A percentile compares a stretch with the other conserved stretches of the same genome.
Evolutionary conservation across 1,140 invertebrate species (phyloP).

Genomic region (Habropoda laboriosa): DNA sequence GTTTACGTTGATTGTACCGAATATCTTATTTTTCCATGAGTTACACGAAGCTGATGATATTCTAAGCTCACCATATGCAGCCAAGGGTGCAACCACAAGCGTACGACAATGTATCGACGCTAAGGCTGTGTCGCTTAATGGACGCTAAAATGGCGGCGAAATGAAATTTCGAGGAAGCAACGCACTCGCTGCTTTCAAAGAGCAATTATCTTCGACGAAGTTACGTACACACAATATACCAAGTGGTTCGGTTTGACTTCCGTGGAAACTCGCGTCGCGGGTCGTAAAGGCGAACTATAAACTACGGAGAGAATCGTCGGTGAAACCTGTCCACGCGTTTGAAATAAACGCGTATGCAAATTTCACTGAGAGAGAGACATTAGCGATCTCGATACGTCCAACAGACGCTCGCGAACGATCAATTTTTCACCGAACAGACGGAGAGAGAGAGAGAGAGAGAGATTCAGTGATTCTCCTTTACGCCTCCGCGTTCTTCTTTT

Average conservation of each 20-base stretch:
- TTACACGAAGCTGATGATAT: background rate
- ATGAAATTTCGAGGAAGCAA: constrained; percentile 4
- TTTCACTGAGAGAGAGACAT: background rate
- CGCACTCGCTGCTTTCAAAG: background rate
- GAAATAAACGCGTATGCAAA: background rate
- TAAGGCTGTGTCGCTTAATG: background rate
- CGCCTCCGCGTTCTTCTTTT: background rate
- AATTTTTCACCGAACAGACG: no score
- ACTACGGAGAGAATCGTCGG: background rate
- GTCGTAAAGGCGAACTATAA: background rate
- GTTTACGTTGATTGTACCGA: no score
- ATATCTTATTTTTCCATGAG: no score
- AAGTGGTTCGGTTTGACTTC: background rate
- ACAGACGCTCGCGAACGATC: background rate
- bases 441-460: no score
- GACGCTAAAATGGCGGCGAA: background rate
- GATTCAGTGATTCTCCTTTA: background rate
- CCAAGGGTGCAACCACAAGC: background rate
- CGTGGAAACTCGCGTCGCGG: background rate
- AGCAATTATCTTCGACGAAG: background rate
- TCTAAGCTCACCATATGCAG: background rate
- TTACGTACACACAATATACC: background rate
- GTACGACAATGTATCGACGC: background rate
- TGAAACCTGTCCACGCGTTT: background rate
- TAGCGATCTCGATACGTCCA: background rate